These are phyloP conservation scores for Ctena decussata DNA, from an alignment of 2,888 invertebrate species.

Conservation along the genomic window DNA sequence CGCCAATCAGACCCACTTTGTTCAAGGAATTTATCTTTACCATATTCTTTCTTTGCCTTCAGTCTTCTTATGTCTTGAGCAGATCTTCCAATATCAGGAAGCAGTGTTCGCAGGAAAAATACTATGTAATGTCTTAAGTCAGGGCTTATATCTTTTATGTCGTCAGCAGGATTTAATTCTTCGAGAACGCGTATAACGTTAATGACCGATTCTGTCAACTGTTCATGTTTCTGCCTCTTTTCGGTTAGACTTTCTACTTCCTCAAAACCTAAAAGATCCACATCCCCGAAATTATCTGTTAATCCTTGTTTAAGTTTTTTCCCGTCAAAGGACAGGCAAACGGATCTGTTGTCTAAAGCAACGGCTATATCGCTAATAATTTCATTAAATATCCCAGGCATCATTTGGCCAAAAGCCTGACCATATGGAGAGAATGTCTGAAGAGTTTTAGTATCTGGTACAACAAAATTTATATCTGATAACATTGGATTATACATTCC, in stretches of 20 bases:
- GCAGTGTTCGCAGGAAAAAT: not conserved
- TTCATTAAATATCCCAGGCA: too few species aligned
- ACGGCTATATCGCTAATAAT: too few species aligned
- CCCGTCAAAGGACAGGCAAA: slow-evolving; percentile 58
- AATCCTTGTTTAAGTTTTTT: slow-evolving; percentile 62
- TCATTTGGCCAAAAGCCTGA: too few species aligned
- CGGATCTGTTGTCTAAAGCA: slow-evolving; percentile 27
- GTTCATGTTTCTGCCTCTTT: not conserved
- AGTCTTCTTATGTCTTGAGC: not conserved
- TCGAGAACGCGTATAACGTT: not conserved
- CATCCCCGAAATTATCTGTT: slow-evolving; percentile 39
- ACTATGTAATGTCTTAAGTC: not conserved
- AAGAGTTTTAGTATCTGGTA: not conserved
- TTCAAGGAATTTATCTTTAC: slow-evolving; percentile 45
- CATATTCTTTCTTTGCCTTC: slow-evolving; percentile 45
- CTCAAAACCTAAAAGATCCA: slow-evolving; percentile 57
- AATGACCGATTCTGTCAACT: too few species aligned
- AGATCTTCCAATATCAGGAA: not conserved
- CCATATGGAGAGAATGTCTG: not conserved
- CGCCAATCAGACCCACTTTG: slow-evolving; percentile 40
- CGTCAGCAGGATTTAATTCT: not conserved
- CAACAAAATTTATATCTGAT: not conserved
- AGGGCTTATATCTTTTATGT: not conserved
- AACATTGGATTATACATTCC: not conserved
- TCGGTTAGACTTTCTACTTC: not conserved